These are phyloP conservation scores for Halesus radiatus DNA, from an alignment of 1,140 invertebrate genomes.

Conservation along the genomic window DNA sequence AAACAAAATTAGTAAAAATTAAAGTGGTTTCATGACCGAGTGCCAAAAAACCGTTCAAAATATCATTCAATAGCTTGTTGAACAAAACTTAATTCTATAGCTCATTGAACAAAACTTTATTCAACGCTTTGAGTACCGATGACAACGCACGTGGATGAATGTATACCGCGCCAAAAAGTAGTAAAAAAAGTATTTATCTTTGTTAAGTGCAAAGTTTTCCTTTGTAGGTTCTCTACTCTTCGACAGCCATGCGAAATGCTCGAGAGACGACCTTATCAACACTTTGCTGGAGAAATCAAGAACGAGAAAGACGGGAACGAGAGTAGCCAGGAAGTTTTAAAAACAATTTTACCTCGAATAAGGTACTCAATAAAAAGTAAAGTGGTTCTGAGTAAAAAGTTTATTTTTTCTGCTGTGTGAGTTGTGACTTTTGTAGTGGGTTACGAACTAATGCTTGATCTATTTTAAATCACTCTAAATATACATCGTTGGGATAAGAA, in stretches of 20 bases:
- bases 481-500: no score
- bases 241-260: slow-evolving; percentile 2
- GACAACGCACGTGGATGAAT: slow-evolving; percentile 9
- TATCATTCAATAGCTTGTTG: no score
- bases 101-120: no score
- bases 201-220: slow-evolving; percentile 35
- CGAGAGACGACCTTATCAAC: slow-evolving; percentile 20
- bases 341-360: slow-evolving; percentile 8
- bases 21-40: no score
- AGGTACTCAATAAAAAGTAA: slow-evolving; percentile 18
- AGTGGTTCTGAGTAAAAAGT: slow-evolving; percentile 30
- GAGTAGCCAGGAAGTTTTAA: not conserved
- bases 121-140: not conserved
- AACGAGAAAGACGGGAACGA: not conserved
- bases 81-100: no score
- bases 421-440: not conserved
- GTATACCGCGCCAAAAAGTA: not conserved
- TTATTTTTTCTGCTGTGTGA: slow-evolving; percentile 13
- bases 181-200: slow-evolving; percentile 29
- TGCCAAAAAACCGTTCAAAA: no score
- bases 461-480: no score
- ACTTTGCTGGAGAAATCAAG: not conserved
- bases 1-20: no score
- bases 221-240: slow-evolving; percentile 1
- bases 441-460: not conserved